Evolutionary conservation across 2,113 vertebrate genomes (phyloP).

Genomic region (Microtus pennsylvanicus): DNA sequence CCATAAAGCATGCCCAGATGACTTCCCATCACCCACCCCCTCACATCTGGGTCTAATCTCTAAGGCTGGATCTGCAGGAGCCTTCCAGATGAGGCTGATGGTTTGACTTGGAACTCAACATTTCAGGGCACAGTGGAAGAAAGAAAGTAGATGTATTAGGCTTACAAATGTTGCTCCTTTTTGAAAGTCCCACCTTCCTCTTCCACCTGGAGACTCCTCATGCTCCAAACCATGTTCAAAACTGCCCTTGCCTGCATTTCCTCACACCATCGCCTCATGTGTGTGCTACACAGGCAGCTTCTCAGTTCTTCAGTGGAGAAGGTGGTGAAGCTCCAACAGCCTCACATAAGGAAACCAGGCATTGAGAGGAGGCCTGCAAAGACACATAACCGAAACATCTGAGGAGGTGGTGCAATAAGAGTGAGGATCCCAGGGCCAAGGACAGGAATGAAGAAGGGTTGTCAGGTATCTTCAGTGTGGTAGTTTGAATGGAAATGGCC

Average conservation of each 20-base stretch:
- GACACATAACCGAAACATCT: not conserved
- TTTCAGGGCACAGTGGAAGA: not conserved
- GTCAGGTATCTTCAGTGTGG: too few species aligned
- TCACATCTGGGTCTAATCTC: not conserved
- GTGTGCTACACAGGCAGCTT: not conserved
- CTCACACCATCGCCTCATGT: not conserved
- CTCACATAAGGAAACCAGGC: not conserved
- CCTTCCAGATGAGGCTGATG: not conserved
- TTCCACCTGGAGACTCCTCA: not conserved
- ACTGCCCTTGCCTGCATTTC: rapidly evolving
- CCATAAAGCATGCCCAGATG: not conserved
- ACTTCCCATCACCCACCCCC: not conserved
- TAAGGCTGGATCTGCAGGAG: not conserved
- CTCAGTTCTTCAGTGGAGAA: not conserved
- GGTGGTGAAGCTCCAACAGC: not conserved
- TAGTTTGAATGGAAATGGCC: too few species aligned
- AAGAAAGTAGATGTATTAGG: not conserved
- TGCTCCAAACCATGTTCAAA: not conserved
- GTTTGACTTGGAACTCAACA: not conserved
- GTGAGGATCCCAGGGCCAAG: too few species aligned
- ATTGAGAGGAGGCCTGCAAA: not conserved
- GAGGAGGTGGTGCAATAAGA: too few species aligned
- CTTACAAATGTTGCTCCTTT: not conserved
- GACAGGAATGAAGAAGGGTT: not conserved
- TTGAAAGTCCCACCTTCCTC: not conserved